These are phyloP conservation scores for Morpho helenor DNA, from an alignment of 2,888 invertebrate species.

Conservation along the genomic window DNA sequence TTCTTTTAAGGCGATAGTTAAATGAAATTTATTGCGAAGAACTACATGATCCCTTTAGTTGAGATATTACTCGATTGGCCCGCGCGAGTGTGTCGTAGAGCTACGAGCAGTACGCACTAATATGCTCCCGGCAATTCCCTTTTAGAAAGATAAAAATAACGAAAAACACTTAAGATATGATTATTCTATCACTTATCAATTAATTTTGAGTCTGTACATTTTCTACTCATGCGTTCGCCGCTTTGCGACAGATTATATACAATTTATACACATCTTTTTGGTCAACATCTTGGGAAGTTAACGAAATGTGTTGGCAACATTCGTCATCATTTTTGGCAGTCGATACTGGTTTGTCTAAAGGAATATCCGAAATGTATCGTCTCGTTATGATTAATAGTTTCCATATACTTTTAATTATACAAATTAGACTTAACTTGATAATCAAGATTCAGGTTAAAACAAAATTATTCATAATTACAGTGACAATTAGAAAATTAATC, in stretches of 20 bases:
- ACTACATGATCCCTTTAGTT: conserved; percentile 66
- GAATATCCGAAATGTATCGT: conserved; percentile 15
- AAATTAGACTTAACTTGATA: neutral
- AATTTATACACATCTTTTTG: conserved; percentile 57
- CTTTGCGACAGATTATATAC: conserved; percentile 33
- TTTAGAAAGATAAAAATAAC: conserved; percentile 47
- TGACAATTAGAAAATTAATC: too few species aligned
- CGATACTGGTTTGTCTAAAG: conserved; percentile 16
- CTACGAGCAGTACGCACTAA: conserved; percentile 19
- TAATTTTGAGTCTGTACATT: conserved; percentile 16
- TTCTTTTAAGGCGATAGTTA: conserved; percentile 18
- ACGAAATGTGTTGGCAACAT: conserved; percentile 42
- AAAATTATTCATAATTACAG: too few species aligned
- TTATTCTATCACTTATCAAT: conserved; percentile 62
- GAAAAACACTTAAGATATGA: conserved; percentile 63
- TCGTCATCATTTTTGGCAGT: conserved; percentile 25
- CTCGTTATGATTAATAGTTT: neutral
- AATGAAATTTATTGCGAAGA: conserved; percentile 51
- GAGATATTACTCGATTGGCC: conserved; percentile 73
- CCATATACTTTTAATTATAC: too few species aligned
- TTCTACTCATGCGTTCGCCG: conserved; percentile 34
- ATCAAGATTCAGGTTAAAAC: too few species aligned
- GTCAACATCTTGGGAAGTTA: conserved; percentile 65
- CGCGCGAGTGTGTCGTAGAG: conserved; percentile 47
- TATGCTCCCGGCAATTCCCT: conserved; percentile 49